Evolutionary conservation across 2,113 vertebrate species (phyloP), one percentile per base, ranked within the genome.

Genomic region (Oreocharis arfaki): DNA sequence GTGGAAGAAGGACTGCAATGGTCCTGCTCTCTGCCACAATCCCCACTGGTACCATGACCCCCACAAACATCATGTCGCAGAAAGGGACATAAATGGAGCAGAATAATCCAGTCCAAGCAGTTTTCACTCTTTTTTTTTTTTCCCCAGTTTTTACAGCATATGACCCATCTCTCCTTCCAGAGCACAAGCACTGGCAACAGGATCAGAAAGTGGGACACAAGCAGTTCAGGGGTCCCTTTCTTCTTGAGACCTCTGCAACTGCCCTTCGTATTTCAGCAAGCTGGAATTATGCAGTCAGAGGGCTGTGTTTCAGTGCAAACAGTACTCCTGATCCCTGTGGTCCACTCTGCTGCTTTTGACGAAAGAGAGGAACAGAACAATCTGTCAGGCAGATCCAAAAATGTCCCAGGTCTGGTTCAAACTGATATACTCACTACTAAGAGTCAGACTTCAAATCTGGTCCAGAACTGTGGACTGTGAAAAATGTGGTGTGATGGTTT

Each of bases 221-320:
- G 35, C 6, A 13, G 23, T 50, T 59, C 27, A 80, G 16, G 5
- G 8, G 9, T 4, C 10, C 8, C 16, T 59, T 87, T 78, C 35
- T 81, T 20, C 70, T 68, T 33, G 28, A 85, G 39, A 35, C 3
- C 17, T 55, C 68, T 79, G 30, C 22, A 80, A 77, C 37, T 74
- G 67, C 27, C 18, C 55, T 92, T 60, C 21, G 16, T 74, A 46
- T 95, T 95, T 95, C 64, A 94, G 68, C 46, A 89, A 77, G 63
- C 6, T 83, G 59, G 24, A 61, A 59, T 30, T n/a, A 21, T 32
- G 2, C 27, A 7, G 20, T 24, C 13, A 1, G 32, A 63, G 55
- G 24, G 14, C 37, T 89, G 19, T 76, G 30, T 93, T 89, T 81
- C 55, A 77, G 16, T 28, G 37, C 11, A 77, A 49, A 32, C 4